Percentiles rank a stretch among this genome's conserved stretches.
phyloP scores from a whole-genome alignment of 1,140 invertebrate genomes.

The Trichonephila clavipes region DNA sequence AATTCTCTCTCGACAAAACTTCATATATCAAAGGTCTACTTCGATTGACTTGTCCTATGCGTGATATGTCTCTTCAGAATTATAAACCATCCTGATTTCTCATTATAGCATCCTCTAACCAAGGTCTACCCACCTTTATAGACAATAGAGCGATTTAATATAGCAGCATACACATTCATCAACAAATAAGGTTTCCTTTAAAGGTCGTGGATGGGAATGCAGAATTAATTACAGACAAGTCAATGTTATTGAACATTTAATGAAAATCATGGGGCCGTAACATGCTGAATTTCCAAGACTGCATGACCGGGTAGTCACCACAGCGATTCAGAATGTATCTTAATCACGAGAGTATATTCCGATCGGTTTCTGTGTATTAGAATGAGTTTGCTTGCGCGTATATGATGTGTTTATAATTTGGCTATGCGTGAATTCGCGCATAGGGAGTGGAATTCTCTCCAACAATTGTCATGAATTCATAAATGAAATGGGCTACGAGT shows the following conservation, averaged over 20 bases:
- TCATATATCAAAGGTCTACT: neutral
- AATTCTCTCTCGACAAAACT: neutral
- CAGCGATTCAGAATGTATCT: neutral
- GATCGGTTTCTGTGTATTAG: constrained; percentile 13
- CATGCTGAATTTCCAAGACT: neutral
- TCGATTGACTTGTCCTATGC: neutral
- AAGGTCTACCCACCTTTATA: neutral
- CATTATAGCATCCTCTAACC: neutral
- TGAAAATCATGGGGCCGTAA: constrained; percentile 30
- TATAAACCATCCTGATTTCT: neutral
- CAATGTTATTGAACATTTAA: constrained; percentile 38
- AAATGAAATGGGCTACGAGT: no score
- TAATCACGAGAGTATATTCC: neutral
- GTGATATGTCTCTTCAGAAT: neutral
- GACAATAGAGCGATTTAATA: constrained; percentile 17
- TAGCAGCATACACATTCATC: neutral
- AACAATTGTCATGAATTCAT: no score
- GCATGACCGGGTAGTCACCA: constrained; percentile 18
- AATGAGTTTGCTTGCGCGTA: neutral
- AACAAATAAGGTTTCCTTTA: neutral
- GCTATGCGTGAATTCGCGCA: neutral
- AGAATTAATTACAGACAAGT: constrained; percentile 29
- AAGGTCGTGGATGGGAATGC: neutral
- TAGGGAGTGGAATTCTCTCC: neutral
- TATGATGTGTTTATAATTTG: constrained; percentile 7